These are phyloP conservation scores for Menura novaehollandiae DNA, from an alignment of 2,113 vertebrate genomes.

Conservation along the genomic window DNA sequence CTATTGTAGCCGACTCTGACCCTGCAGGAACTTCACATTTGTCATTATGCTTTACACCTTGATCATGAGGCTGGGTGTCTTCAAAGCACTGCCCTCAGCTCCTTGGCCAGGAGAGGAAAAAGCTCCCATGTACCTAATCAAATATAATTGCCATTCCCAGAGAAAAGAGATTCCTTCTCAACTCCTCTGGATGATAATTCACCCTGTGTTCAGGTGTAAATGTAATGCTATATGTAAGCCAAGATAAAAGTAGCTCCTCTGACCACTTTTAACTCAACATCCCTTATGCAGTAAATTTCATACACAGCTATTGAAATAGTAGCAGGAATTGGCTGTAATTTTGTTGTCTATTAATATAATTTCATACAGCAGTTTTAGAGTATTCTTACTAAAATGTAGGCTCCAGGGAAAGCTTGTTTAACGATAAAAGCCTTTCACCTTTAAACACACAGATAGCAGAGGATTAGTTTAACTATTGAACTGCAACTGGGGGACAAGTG, in stretches of 20 bases:
- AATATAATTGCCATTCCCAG: slow-evolving; percentile 68
- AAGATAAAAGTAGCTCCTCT: slow-evolving; percentile 56
- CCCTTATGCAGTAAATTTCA: slow-evolving; percentile 59
- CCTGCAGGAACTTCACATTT: slow-evolving; percentile 61
- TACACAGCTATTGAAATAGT: slow-evolving; percentile 47
- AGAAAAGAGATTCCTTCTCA: slow-evolving; percentile 67
- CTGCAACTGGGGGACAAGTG: not conserved
- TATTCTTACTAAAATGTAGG: not conserved
- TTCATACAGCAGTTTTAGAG: not conserved
- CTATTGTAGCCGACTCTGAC: slow-evolving; percentile 48
- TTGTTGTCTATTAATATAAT: slow-evolving; percentile 49
- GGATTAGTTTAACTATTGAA: slow-evolving; percentile 8
- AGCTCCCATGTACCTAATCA: slow-evolving; percentile 64
- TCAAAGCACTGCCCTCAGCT: slow-evolving; percentile 65
- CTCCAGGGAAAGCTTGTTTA: slow-evolving; percentile 11
- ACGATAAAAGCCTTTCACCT: slow-evolving; percentile 15
- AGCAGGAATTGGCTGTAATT: slow-evolving; percentile 17
- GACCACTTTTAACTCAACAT: slow-evolving; percentile 61
- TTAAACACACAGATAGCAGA: slow-evolving; percentile 7
- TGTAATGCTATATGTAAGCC: slow-evolving; percentile 62
- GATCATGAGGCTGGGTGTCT: slow-evolving; percentile 63
- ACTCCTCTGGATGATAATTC: slow-evolving; percentile 65
- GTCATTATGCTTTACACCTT: slow-evolving; percentile 64
- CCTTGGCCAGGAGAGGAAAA: slow-evolving; percentile 63
- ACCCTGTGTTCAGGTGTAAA: slow-evolving; percentile 65